A percentile compares a stretch with the other conserved stretches of the same genome.
phyloP scores from a whole-genome alignment of 2,888 invertebrate genomes.

The Oscheius onirici region DNA sequence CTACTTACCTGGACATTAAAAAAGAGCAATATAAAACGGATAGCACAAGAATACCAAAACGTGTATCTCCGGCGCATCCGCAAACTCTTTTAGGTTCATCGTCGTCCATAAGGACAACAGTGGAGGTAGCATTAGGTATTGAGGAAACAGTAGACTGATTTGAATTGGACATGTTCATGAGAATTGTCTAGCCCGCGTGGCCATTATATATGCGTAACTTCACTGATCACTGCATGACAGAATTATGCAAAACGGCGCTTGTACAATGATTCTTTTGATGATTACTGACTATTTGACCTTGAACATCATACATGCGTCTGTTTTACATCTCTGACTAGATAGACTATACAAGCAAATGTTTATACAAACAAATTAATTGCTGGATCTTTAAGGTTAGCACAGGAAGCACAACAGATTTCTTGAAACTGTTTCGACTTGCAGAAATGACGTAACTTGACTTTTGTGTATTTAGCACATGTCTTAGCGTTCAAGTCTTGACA shows the following conservation, averaged over 20 bases:
- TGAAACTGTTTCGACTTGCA: constrained; percentile 55
- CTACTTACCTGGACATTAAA: constrained; percentile 17
- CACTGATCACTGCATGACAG: constrained; percentile 23
- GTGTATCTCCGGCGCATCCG: constrained; percentile 25
- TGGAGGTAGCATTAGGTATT: constrained; percentile 6
- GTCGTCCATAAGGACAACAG: constrained; percentile 15
- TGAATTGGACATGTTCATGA: constrained; percentile 14
- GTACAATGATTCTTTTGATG: neutral
- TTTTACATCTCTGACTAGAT: neutral
- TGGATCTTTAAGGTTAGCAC: constrained; percentile 31
- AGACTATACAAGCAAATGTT: neutral
- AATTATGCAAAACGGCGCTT: constrained; percentile 18
- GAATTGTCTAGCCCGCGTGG: neutral
- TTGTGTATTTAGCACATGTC: constrained; percentile 54
- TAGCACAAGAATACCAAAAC: constrained; percentile 15
- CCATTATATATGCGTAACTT: constrained; percentile 11
- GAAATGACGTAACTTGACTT: constrained; percentile 52
- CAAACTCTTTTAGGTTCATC: constrained; percentile 4
- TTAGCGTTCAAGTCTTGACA: constrained; percentile 59
- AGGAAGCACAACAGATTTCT: constrained; percentile 45
- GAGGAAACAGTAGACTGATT: constrained; percentile 20
- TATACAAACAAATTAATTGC: neutral
- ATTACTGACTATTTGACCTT: constrained; percentile 12
- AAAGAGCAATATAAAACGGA: constrained; percentile 15
- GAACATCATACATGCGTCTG: neutral